Evolutionary conservation across 2,888 invertebrate genomes (phyloP).

Genomic region (Chrysotoxum bicinctum): DNA sequence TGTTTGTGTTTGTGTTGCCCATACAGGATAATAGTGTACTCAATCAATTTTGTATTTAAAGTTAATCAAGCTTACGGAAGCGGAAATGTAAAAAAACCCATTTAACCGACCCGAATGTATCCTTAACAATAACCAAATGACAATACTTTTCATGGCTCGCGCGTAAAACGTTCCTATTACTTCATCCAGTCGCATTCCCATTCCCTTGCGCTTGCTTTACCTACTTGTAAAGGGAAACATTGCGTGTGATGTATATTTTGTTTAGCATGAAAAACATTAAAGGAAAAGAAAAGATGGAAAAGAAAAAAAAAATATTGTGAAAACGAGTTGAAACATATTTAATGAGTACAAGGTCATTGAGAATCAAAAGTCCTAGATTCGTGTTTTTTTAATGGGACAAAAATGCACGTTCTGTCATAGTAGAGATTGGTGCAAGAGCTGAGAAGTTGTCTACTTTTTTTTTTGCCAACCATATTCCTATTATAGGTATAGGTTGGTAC

Average conservation of each 20-base stretch:
- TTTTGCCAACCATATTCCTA: constrained; percentile 23
- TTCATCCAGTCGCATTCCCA: constrained; percentile 11
- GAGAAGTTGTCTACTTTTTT: constrained; percentile 61
- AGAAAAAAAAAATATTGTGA: constrained; percentile 21
- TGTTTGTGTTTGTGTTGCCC: constrained; percentile 7
- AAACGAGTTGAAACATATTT: constrained; percentile 62
- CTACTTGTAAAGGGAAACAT: constrained; percentile 4
- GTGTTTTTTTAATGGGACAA: constrained; percentile 34
- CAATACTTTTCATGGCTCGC: constrained; percentile 8
- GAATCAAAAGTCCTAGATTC: constrained; percentile 72
- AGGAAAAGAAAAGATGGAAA: constrained; percentile 24
- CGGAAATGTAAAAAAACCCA: constrained; percentile 20
- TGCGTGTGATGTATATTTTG: constrained; percentile 60
- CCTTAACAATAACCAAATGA: constrained; percentile 14
- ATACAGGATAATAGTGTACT: constrained; percentile 45
- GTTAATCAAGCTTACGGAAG: constrained; percentile 46
- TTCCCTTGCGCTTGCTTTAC: background rate
- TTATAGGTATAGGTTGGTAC: background rate
- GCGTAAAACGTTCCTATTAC: constrained; percentile 57
- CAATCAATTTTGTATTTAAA: constrained; percentile 57
- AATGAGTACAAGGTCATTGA: constrained; percentile 72
- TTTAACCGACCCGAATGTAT: background rate
- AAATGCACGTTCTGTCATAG: constrained; percentile 52
- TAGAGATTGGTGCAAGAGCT: constrained; percentile 61
- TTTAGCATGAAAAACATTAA: constrained; percentile 46